Percentiles rank a stretch among this genome's conserved stretches.
phyloP scores from a whole-genome alignment of 2,113 vertebrate species.

The Cyphomyrus plagiostoma region DNA sequence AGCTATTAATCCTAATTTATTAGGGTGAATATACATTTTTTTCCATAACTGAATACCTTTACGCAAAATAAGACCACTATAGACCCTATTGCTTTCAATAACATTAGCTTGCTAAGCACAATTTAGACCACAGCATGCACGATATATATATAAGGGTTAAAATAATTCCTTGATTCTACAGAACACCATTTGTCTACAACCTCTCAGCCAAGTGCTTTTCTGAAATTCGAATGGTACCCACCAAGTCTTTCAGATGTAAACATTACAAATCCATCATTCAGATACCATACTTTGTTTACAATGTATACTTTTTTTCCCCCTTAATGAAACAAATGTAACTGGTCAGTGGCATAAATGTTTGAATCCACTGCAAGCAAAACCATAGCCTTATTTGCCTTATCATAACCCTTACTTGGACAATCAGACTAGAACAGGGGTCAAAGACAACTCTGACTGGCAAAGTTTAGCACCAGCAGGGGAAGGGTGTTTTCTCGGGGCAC shows the following conservation, averaged over 20 bases:
- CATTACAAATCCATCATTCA: background rate
- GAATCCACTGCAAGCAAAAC: background rate
- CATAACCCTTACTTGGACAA: background rate
- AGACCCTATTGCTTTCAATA: conserved; percentile 38
- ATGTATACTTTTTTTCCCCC: background rate
- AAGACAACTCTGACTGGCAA: background rate
- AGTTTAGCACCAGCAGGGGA: background rate
- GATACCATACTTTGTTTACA: background rate
- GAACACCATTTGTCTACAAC: background rate
- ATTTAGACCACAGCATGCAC: conserved; percentile 28
- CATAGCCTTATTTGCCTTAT: background rate
- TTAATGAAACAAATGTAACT: background rate
- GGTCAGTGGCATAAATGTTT: background rate
- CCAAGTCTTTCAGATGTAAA: background rate
- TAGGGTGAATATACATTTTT: conserved; percentile 24
- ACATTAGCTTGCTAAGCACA: conserved; percentile 11
- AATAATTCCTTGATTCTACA: background rate
- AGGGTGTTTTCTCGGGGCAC: background rate
- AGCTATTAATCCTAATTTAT: background rate
- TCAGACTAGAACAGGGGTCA: background rate
- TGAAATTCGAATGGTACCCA: background rate
- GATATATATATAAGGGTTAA: background rate
- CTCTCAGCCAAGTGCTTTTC: background rate
- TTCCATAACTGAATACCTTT: conserved; percentile 16
- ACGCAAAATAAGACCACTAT: conserved; percentile 6